A percentile compares a stretch with the other conserved stretches of the same genome.
phyloP scores from a whole-genome alignment of 1,140 invertebrate genomes.

The Ctenoplectra terminalis region DNA sequence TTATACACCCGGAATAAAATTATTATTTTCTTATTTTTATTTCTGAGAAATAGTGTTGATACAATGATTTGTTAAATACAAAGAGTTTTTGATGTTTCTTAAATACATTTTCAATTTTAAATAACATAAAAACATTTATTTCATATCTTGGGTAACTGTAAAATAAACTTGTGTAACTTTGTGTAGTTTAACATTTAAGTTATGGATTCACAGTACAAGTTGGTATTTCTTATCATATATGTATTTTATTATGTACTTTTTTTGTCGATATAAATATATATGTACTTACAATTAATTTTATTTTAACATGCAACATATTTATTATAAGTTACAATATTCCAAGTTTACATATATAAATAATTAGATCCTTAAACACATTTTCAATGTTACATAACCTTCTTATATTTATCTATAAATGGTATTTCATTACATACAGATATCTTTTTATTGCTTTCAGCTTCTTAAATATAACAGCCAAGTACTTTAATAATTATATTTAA shows the following conservation, averaged over 20 bases:
- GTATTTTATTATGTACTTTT: not conserved
- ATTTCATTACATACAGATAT: not conserved
- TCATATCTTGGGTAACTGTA: not conserved
- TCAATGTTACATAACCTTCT: slow-evolving; percentile 14
- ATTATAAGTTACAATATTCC: not conserved
- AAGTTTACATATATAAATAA: not conserved
- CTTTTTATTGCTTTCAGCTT: not conserved
- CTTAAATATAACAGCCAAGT: not conserved
- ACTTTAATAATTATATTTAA: not conserved
- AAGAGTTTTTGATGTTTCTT: not conserved
- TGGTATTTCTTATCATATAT: not conserved
- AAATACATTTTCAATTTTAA: not conserved
- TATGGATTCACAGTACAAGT: slow-evolving; percentile 46
- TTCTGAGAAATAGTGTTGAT: not conserved
- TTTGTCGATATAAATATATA: not conserved
- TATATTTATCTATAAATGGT: not conserved
- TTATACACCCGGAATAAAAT: too few relatives aligned
- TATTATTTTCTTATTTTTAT: too few relatives aligned
- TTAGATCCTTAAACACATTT: not conserved
- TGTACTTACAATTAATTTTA: slow-evolving; percentile 1
- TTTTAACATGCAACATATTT: not conserved
- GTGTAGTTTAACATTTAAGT: not conserved
- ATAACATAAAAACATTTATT: not conserved
- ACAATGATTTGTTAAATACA: not conserved
- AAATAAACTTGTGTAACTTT: not conserved